phyloP scores from a whole-genome alignment of 2,113 vertebrate genomes.

The Ptilorrhoa leucosticta region DNA sequence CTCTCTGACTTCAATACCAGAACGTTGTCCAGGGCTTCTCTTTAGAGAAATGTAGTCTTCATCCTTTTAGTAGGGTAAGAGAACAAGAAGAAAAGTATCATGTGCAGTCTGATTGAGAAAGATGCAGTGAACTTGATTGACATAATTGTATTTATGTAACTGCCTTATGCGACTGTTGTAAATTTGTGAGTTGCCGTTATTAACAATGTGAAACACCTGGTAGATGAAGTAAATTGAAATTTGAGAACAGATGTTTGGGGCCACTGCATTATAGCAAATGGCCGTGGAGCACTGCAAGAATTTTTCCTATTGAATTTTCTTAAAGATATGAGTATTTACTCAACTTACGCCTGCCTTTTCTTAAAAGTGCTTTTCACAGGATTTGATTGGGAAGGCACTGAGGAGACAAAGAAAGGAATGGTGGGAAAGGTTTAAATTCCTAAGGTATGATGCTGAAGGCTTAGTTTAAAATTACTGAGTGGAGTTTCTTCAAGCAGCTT shows the following conservation, averaged over 20 bases:
- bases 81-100: constrained; percentile 38
- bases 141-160: constrained; percentile 61
- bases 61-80: constrained; percentile 42
- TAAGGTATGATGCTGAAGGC: neutral
- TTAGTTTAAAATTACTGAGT: constrained; percentile 14
- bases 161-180: constrained; percentile 63
- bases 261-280: constrained; percentile 26
- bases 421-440: constrained; percentile 20
- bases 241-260: constrained; percentile 45
- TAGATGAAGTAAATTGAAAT: constrained; percentile 36
- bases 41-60: constrained; percentile 40
- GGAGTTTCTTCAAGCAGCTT: constrained; percentile 35
- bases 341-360: constrained; percentile 51
- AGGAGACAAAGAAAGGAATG: neutral
- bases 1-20: constrained; percentile 51
- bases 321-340: constrained; percentile 37
- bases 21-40: constrained; percentile 45
- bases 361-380: constrained; percentile 46
- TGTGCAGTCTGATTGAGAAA: constrained; percentile 38
- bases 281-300: neutral
- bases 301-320: constrained; percentile 38
- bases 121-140: constrained; percentile 56
- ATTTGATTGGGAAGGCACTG: neutral
- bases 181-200: constrained; percentile 58
- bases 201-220: constrained; percentile 59